Base-by-base conservation (phyloP, 2,113 vertebrate genomes). In the Hypocryptadius cinnamomeus region DNA sequence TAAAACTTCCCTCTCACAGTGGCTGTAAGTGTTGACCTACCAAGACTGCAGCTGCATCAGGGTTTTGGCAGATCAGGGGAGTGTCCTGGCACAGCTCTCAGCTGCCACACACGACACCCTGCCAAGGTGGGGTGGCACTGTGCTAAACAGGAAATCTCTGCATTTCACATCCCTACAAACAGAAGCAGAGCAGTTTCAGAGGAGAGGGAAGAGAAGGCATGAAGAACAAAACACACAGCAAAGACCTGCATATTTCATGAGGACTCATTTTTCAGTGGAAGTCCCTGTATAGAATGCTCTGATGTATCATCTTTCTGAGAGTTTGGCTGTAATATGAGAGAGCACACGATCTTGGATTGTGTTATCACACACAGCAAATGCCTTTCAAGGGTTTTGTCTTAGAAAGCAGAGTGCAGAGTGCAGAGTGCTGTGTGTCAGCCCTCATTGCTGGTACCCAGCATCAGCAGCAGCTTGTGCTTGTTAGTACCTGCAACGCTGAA, bases 31-130 rank as follows among this genome's bases (percentile, higher is more conserved):
- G n/a, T 37, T 12, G 23, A 60, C 51, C 56, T 79, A 92, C 88
- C 93, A 91, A 65, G 47, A 31, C 47, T 93, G 50, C 90, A 94
- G 88, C 74, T 91, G 61, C 39, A 80, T 63, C 83, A 74, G 37
- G 33, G 45, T 77, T 60, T 77, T 39, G 64, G 93, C 96, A 97
- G 97, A 95, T 48, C 90, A 93, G 88, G 78, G 96, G 77, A 95
- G 90, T 95, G 96, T 86, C 60, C 57, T 3, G 1, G 80, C 70
- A 74, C 79, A 91, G 54, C 12, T 15, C 77, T 94, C 97, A 96
- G 95, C 94, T 97, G 97, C 74, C 93, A 20, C 18, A 11, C 19
- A 2, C 2, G 54, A 35, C 17, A 33, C 28, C 24, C 5, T 95
- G 94, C 92, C 96, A 91, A 89, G 42, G 66, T 44, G 66, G 42